Percentiles rank a stretch among this genome's conserved stretches.
These are phyloP conservation scores for Hylyphantes graminicola DNA, from an alignment of 1,140 invertebrate species.

Conservation along the genomic window DNA sequence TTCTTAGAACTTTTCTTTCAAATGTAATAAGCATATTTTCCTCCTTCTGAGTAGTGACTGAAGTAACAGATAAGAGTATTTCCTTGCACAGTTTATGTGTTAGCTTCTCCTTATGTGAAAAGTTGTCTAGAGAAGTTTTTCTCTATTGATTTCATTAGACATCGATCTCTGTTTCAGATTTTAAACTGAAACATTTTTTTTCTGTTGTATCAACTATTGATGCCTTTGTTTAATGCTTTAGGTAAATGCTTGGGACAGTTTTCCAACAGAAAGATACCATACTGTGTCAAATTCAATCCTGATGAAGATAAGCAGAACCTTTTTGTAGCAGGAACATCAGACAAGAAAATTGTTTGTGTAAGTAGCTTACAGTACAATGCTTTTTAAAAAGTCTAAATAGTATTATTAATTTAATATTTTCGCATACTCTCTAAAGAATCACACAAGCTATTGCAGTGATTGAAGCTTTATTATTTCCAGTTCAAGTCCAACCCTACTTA, in stretches of 20 bases:
- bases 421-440: too few relatives aligned
- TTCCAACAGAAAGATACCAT: conserved; percentile 93
- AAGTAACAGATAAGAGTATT: neutral
- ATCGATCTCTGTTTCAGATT: neutral
- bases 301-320: conserved; percentile 97
- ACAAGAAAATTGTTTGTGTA: conserved; percentile 97
- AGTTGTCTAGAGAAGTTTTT: neutral
- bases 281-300: conserved; percentile 98
- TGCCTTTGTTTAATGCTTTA: neutral
- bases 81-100: neutral
- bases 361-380: conserved; percentile 7
- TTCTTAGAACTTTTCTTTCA: too few relatives aligned
- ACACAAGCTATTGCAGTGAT: neutral
- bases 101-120: neutral
- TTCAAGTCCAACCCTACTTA: neutral
- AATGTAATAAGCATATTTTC: too few relatives aligned
- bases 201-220: neutral
- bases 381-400: neutral
- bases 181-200: neutral
- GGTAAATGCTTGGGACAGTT: conserved; percentile 89
- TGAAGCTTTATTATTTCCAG: neutral
- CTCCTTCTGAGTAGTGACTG: too few relatives aligned
- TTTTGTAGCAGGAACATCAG: conserved; percentile 97
- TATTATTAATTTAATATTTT: too few relatives aligned
- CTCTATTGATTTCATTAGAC: neutral